These are phyloP conservation scores for Bubo blakistoni DNA, from an alignment of 2,113 vertebrate genomes.

Conservation along the genomic window DNA sequence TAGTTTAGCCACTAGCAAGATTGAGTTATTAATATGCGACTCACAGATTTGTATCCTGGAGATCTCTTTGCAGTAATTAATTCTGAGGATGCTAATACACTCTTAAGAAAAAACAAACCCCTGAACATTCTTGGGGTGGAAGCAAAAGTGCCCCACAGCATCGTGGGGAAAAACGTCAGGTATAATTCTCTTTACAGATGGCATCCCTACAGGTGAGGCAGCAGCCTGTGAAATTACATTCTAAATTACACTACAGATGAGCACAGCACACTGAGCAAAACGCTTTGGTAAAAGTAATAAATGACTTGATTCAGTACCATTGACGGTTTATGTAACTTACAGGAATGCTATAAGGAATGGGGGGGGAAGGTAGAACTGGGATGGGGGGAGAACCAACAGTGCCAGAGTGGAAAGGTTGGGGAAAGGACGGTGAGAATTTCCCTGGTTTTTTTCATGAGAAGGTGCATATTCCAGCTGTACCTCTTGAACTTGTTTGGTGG, in stretches of 20 bases:
- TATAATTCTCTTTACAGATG: constrained; percentile 73
- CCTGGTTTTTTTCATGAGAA: not conserved
- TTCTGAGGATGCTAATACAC: constrained; percentile 48
- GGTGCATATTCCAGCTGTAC: not conserved
- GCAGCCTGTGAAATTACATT: constrained; percentile 92
- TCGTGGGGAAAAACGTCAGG: constrained; percentile 30
- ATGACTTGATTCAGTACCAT: constrained; percentile 67
- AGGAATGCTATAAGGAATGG: not conserved
- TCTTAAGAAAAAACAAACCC: not conserved
- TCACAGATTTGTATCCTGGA: constrained; percentile 7
- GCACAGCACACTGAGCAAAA: constrained; percentile 62
- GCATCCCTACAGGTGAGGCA: constrained; percentile 87
- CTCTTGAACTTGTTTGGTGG: not conserved
- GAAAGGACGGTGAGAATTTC: not conserved
- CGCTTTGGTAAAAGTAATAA: constrained; percentile 74
- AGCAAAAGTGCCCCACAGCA: constrained; percentile 30
- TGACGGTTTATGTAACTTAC: constrained; percentile 52
- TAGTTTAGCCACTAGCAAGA: not conserved
- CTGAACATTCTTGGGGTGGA: not conserved
- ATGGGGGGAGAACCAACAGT: not conserved
- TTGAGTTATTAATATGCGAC: not conserved
- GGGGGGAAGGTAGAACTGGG: not conserved
- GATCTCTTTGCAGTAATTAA: constrained; percentile 55
- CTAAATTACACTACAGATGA: constrained; percentile 81
- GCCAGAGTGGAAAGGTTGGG: constrained; percentile 29